Conservation (phyloP, 2,888 invertebrate genomes). For the Metalampra italica region DNA sequence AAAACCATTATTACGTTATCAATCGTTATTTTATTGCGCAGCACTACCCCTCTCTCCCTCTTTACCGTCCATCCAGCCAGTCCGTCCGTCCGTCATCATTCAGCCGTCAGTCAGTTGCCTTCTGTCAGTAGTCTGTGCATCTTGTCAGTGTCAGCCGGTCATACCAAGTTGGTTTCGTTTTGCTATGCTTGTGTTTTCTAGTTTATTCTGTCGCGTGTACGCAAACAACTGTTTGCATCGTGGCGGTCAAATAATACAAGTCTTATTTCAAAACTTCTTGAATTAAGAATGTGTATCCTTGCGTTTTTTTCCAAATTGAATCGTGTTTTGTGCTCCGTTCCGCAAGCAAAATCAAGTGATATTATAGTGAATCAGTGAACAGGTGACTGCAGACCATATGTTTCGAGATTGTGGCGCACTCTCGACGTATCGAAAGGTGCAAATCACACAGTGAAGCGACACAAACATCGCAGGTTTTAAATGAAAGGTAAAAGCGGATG, state of each 20-base stretch:
- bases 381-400: constrained; percentile 74
- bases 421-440: constrained; percentile 31
- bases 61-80: too few relatives aligned
- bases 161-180: not conserved
- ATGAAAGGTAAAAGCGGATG: constrained; percentile 61
- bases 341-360: constrained; percentile 46
- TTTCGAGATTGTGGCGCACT: constrained; percentile 50
- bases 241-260: constrained; percentile 35
- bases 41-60: too few relatives aligned
- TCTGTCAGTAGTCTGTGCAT: constrained; percentile 3
- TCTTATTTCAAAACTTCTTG: constrained; percentile 24
- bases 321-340: constrained; percentile 32
- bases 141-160: constrained; percentile 17
- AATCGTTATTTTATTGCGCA: too few relatives aligned
- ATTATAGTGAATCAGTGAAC: constrained; percentile 62
- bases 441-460: constrained; percentile 36
- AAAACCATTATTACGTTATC: too few relatives aligned
- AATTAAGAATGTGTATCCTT: constrained; percentile 26
- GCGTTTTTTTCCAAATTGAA: constrained; percentile 24
- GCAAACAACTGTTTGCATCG: constrained; percentile 42
- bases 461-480: constrained; percentile 51
- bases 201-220: constrained; percentile 38
- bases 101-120: not conserved
- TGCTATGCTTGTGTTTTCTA: constrained; percentile 35
- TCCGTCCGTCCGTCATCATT: not conserved